Evolutionary conservation across 2,888 invertebrate species (phyloP).

Genomic region (Cremastinae sp.): DNA sequence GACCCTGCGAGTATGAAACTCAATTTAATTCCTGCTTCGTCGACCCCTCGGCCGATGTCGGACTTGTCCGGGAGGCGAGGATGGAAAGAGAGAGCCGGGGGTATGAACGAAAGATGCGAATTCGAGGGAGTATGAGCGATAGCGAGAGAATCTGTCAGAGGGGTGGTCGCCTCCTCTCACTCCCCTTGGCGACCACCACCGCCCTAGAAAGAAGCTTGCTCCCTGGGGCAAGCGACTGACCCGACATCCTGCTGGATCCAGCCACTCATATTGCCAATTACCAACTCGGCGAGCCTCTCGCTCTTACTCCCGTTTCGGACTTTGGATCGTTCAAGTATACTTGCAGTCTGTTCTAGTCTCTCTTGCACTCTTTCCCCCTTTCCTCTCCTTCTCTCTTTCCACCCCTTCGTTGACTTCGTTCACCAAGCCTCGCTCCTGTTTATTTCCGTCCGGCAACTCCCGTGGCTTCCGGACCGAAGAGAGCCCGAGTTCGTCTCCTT

Average conservation of each 20-base stretch:
- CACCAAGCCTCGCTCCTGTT: slow-evolving; percentile 28
- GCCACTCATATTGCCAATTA: slow-evolving; percentile 80
- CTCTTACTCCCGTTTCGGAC: slow-evolving; percentile 72
- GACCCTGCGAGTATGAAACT: slow-evolving; percentile 78
- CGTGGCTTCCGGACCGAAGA: slow-evolving; percentile 28
- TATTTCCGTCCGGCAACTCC: slow-evolving; percentile 57
- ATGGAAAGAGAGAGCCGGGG: slow-evolving; percentile 56
- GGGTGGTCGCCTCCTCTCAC: slow-evolving; percentile 54
- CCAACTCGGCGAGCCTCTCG: slow-evolving; percentile 78
- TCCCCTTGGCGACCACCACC: slow-evolving; percentile 59
- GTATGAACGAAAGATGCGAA: slow-evolving; percentile 59
- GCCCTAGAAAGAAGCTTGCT: slow-evolving; percentile 75
- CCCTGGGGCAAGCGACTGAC: slow-evolving; percentile 79
- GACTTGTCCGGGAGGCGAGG: slow-evolving; percentile 60
- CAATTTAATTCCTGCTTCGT: slow-evolving; percentile 78
- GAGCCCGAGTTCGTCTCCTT: slow-evolving; percentile 10
- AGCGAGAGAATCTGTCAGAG: slow-evolving; percentile 56
- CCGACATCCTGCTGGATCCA: slow-evolving; percentile 78
- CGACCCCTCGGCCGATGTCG: slow-evolving; percentile 61
- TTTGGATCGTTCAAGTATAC: slow-evolving; percentile 74
- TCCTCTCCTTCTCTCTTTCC: slow-evolving; percentile 14
- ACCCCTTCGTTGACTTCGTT: too few species aligned
- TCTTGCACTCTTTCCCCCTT: slow-evolving; percentile 34
- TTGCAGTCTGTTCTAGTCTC: slow-evolving; percentile 71
- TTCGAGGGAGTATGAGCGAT: slow-evolving; percentile 48